Evolutionary conservation across 2,888 invertebrate genomes (phyloP).

Genomic region (Zygaena filipendulae): DNA sequence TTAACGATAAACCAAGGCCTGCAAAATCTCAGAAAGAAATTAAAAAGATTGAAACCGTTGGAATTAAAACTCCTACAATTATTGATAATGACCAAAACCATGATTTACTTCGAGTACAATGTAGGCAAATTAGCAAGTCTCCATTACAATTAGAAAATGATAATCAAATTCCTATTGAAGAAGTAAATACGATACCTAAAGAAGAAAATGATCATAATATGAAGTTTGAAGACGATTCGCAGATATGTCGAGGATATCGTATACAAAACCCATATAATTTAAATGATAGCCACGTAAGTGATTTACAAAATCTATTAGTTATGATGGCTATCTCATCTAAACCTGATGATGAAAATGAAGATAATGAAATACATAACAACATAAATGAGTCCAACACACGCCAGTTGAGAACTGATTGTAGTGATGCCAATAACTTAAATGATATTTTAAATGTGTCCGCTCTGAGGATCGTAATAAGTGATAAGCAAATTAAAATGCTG

Average conservation of each 20-base stretch:
- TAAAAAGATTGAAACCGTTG: conserved; percentile 12
- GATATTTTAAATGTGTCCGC: conserved; percentile 34
- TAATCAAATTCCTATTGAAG: conserved; percentile 11
- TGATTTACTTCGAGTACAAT: conserved; percentile 24
- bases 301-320: conserved; percentile 41
- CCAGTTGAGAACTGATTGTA: too few relatives aligned
- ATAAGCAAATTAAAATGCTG: conserved; percentile 25
- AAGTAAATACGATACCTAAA: conserved; percentile 8
- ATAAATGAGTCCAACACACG: too few relatives aligned
- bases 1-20: conserved; percentile 24
- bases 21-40: conserved; percentile 3
- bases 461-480: conserved; percentile 27
- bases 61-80: too few relatives aligned
- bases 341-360: conserved; percentile 18
- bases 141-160: too few relatives aligned
- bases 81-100: conserved; percentile 13
- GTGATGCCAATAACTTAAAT: conserved; percentile 21
- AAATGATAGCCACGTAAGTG: conserved; percentile 20
- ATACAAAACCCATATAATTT: too few relatives aligned
- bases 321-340: conserved; percentile 44
- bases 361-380: conserved; percentile 11
- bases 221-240: conserved; percentile 2
- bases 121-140: conserved; percentile 16
- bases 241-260: too few relatives aligned
- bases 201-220: conserved; percentile 10